Evolutionary conservation across 2,113 vertebrate genomes (phyloP).

Genomic region (Malurus melanocephalus): DNA sequence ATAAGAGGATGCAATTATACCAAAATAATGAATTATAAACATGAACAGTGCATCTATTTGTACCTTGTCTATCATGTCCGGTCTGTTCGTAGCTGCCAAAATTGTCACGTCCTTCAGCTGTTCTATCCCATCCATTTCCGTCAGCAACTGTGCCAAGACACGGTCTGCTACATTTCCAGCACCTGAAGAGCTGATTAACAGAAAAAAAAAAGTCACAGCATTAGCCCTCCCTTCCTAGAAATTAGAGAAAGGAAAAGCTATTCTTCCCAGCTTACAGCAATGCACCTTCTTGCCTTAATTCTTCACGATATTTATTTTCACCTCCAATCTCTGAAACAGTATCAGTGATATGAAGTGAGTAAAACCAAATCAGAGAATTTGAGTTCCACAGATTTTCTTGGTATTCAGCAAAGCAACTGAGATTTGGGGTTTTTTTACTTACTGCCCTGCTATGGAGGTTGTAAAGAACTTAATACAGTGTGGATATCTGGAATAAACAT

Average conservation of each 20-base stretch:
- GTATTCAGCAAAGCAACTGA: background rate
- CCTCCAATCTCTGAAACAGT: background rate
- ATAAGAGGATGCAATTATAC: background rate
- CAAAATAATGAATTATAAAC: no score
- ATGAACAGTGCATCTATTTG: background rate
- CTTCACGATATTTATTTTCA: background rate
- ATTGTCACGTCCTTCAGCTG: conserved; percentile 91
- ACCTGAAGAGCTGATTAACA: conserved; percentile 77
- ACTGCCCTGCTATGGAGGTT: background rate
- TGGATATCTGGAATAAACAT: background rate
- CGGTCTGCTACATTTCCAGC: conserved; percentile 87
- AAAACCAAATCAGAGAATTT: background rate
- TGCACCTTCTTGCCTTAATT: background rate
- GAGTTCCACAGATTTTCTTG: background rate
- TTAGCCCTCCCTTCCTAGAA: background rate
- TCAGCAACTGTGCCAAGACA: conserved; percentile 93
- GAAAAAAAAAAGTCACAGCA: background rate
- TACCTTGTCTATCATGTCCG: conserved; percentile 98
- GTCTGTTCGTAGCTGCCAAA: conserved; percentile 94
- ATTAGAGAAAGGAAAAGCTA: background rate
- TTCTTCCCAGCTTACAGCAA: background rate
- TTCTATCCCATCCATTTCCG: conserved; percentile 96
- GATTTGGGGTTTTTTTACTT: background rate
- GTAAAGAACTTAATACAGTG: background rate
- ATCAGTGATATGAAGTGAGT: background rate